Evolutionary conservation across 2,888 invertebrate species (phyloP), one percentile per base, ranked within the genome.

Genomic region (Rotaria sp.): DNA sequence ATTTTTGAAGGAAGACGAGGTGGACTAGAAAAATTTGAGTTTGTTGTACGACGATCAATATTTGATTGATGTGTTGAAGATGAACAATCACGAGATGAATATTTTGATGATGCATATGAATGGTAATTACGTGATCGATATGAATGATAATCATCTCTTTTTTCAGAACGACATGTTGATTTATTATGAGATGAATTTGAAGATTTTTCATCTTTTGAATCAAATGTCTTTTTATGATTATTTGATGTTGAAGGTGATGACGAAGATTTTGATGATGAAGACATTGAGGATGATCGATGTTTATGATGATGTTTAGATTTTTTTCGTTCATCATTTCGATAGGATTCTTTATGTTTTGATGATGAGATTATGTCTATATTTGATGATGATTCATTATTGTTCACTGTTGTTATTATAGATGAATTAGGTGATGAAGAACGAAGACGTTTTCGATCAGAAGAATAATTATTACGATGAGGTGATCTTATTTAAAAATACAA

Each of bases 401-500:
- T 35, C 35, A 67, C 67, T 67, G 67, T 67, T 30, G 30, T 15
- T 18, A 1, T 18, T 35, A 13, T 67, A 67, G 67, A 67, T 67
- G 67, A 30, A 67, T 67, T 35, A 10, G 75, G 45, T 24, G 75
- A 75, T 26, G 24, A 41, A 24, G 75, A 8, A 26, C 41, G 75
- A 75, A 75, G 75, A 13, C 75, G 75, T 41, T 75, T 75, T 24
- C 75, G 75, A n/a, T 75, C 41, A 8, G 75, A 75, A 26, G 75
- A 38, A 38, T 35, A 18, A 74, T 41, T 26, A 75, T 75, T 41
- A 4, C 45, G 75, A 41, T 26, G 45, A 41, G 75, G 45, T 13
- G 75, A 75, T 75, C 41, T 75, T n/a, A n/a, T n/a, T n/a, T 67
- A 18, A 30, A n/a, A 35, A 30, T n/a, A 35, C 26, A 26, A 57